These are phyloP conservation scores for Aplocera efformata DNA, from an alignment of 2,888 invertebrate genomes.

Conservation along the genomic window DNA sequence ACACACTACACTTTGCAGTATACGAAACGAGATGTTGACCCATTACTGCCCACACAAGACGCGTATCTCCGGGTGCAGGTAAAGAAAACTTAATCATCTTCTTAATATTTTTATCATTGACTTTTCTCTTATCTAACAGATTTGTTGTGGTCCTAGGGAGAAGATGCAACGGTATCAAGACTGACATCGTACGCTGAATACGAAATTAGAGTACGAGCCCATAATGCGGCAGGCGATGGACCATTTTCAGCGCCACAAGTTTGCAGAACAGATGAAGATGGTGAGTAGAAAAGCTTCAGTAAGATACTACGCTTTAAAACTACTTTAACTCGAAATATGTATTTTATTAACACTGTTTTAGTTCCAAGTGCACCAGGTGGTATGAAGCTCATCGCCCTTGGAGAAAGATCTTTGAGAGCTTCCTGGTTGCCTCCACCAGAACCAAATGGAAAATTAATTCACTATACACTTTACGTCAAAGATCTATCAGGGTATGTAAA, in stretches of 20 bases:
- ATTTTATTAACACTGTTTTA: slow-evolving; percentile 60
- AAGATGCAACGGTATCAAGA: slow-evolving; percentile 88
- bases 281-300: slow-evolving; percentile 75
- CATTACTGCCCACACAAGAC: slow-evolving; percentile 61
- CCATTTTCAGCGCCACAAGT: slow-evolving; percentile 86
- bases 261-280: slow-evolving; percentile 92
- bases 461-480: slow-evolving; percentile 89
- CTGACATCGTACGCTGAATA: slow-evolving; percentile 92
- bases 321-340: too few species aligned
- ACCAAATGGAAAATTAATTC: slow-evolving; percentile 89
- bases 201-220: slow-evolving; percentile 90
- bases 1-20: slow-evolving; percentile 74
- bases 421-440: slow-evolving; percentile 92
- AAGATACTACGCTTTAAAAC: too few species aligned
- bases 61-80: slow-evolving; percentile 69
- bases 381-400: slow-evolving; percentile 90
- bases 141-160: slow-evolving; percentile 61
- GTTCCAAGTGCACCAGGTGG: slow-evolving; percentile 92
- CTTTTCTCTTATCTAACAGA: not conserved
- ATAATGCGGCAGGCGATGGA: slow-evolving; percentile 92
- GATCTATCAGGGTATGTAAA: slow-evolving; percentile 82
- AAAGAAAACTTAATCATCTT: slow-evolving; percentile 15
- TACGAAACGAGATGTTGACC: slow-evolving; percentile 63
- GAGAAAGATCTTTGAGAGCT: slow-evolving; percentile 89
- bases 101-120: not conserved